phyloP scores from a whole-genome alignment of 2,797 vertebrate species.

The Acrossocheilus fasciatus region DNA sequence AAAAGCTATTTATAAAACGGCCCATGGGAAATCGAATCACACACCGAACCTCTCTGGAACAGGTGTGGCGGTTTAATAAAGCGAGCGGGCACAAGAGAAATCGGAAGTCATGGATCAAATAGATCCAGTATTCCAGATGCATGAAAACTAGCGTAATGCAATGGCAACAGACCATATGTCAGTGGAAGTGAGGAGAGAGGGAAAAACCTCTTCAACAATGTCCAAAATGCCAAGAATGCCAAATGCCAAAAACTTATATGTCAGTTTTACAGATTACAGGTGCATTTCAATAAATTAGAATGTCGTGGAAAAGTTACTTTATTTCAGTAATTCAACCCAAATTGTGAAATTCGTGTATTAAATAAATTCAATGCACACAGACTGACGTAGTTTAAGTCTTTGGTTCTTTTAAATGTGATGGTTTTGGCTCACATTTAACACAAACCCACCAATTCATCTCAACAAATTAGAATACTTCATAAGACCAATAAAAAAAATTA shows the following conservation, averaged over 20 bases:
- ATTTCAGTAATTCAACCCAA: too few relatives aligned
- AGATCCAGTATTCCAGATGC: constrained; percentile 31
- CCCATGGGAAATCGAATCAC: constrained; percentile 43
- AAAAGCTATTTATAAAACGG: constrained; percentile 59
- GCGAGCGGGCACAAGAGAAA: constrained; percentile 2
- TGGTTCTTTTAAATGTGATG: too few relatives aligned
- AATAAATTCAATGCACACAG: too few relatives aligned
- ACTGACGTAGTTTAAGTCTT: too few relatives aligned
- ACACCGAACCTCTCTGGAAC: constrained; percentile 42
- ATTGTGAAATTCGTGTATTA: too few relatives aligned
- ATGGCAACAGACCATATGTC: constrained; percentile 19
- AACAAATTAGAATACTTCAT: too few relatives aligned
- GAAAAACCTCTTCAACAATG: not conserved
- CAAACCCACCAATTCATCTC: too few relatives aligned
- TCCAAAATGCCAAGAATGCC: not conserved
- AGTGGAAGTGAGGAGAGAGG: not conserved
- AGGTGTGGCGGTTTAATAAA: constrained; percentile 60
- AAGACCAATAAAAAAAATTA: too few relatives aligned
- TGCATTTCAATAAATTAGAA: too few relatives aligned
- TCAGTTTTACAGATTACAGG: not conserved
- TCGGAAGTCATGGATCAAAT: constrained; percentile 36
- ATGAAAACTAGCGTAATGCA: not conserved
- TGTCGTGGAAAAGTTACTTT: too few relatives aligned
- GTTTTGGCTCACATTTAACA: too few relatives aligned
- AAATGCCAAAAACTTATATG: not conserved